These are phyloP conservation scores for Petrophora chlorosata DNA, from an alignment of 2,888 invertebrate genomes.

Conservation along the genomic window DNA sequence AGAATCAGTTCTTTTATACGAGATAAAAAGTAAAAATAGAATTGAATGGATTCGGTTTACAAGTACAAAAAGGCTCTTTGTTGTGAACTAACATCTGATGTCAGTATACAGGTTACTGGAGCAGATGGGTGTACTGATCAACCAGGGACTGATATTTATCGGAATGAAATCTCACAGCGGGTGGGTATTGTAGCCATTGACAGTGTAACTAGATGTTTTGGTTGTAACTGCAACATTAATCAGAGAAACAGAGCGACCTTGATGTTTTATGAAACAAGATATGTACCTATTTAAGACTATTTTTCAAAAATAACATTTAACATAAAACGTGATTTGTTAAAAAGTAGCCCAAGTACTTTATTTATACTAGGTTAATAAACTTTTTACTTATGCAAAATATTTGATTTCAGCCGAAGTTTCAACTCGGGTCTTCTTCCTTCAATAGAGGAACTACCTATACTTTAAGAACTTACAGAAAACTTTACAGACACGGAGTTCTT, in stretches of 20 bases:
- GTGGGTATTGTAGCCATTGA: conserved; percentile 60
- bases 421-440: too few species aligned
- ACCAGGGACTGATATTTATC: conserved; percentile 65
- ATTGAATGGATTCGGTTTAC: conserved; percentile 43
- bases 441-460: too few species aligned
- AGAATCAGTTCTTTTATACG: conserved; percentile 41
- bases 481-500: too few species aligned
- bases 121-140: conserved; percentile 59
- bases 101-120: conserved; percentile 69
- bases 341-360: too few species aligned
- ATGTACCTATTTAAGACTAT: too few species aligned
- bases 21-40: conserved; percentile 43
- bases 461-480: too few species aligned
- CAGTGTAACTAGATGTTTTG: conserved; percentile 36
- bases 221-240: conserved; percentile 15
- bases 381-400: too few species aligned
- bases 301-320: too few species aligned
- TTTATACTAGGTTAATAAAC: too few species aligned
- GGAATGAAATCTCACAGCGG: conserved; percentile 73
- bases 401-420: too few species aligned
- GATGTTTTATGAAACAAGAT: too few species aligned
- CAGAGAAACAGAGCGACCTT: conserved; percentile 24
- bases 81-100: conserved; percentile 55
- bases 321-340: too few species aligned
- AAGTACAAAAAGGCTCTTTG: conserved; percentile 59